Conservation (phyloP, 1,140 invertebrate genomes). For the Conopomorpha cramerella region DNA sequence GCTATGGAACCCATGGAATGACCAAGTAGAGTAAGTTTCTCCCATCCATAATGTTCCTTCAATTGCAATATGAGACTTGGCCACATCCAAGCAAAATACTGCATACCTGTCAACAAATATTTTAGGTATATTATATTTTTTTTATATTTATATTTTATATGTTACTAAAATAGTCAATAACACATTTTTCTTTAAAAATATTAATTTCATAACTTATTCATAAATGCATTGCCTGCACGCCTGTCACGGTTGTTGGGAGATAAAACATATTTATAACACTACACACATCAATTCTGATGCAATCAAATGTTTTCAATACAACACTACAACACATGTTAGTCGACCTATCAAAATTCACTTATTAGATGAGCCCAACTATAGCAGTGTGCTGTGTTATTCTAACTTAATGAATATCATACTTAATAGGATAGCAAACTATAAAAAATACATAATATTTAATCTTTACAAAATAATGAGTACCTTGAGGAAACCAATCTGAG, state of each 20-base stretch:
- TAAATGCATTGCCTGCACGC: not conserved
- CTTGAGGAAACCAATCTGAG: slow-evolving; percentile 69
- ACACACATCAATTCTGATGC: too few species aligned
- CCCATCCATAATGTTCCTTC: slow-evolving; percentile 69
- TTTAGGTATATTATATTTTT: too few species aligned
- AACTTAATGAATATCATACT: too few species aligned
- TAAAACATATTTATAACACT: too few species aligned
- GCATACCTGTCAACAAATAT: slow-evolving; percentile 42
- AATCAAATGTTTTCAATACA: not conserved
- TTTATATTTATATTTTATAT: too few species aligned
- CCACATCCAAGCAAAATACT: slow-evolving; percentile 65
- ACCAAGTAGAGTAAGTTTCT: slow-evolving; percentile 68
- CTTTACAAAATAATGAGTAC: slow-evolving; percentile 12
- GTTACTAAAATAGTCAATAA: not conserved
- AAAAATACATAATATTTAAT: not conserved
- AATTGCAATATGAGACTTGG: slow-evolving; percentile 62
- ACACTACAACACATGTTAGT: not conserved
- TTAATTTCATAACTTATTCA: not conserved
- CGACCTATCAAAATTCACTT: not conserved
- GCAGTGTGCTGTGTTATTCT: too few species aligned
- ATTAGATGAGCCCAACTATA: too few species aligned
- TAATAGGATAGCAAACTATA: too few species aligned
- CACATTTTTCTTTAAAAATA: not conserved
- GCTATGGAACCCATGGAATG: slow-evolving; percentile 72
- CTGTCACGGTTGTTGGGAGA: slow-evolving; percentile 12